A percentile compares a stretch with the other conserved stretches of the same genome.
Conservation (phyloP, 2,113 vertebrate genomes). For the Entomyzon cyanotis region DNA sequence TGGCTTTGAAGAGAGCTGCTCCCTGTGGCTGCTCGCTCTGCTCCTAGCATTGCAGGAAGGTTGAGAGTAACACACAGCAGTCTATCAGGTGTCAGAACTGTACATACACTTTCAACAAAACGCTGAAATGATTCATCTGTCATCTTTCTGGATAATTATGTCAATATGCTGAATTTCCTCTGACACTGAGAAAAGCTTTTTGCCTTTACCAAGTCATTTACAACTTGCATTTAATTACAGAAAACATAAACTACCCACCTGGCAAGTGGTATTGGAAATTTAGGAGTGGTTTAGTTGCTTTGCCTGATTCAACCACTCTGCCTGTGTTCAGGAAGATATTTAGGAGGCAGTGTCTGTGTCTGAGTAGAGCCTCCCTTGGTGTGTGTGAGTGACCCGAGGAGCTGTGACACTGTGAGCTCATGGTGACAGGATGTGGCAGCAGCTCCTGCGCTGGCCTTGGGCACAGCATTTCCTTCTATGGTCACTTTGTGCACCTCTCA, state of each 20-base stretch:
- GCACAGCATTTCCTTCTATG: neutral
- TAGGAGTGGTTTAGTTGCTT: neutral
- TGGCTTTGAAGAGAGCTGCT: neutral
- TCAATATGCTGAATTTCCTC: neutral
- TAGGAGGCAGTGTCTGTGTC: neutral
- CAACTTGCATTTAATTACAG: neutral
- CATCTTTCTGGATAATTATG: slow-evolving; percentile 13
- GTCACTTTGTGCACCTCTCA: neutral
- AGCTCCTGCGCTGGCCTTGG: rapidly evolving
- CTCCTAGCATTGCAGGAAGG: neutral
- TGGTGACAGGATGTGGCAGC: rapidly evolving
- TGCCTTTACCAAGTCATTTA: neutral
- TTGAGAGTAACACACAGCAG: neutral
- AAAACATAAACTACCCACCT: neutral
- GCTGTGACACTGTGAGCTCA: rapidly evolving
- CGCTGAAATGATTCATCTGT: slow-evolving; percentile 29
- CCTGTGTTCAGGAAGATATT: rapidly evolving
- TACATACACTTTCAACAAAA: neutral
- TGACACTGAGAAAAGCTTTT: neutral
- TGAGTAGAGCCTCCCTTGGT: rapidly evolving
- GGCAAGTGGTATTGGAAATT: neutral
- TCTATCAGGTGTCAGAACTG: neutral
- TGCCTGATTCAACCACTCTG: neutral
- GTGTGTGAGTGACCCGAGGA: neutral
- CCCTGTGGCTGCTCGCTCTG: neutral